Evolutionary conservation across 2,888 invertebrate species (phyloP), one percentile per base, ranked within the genome.

Genomic region (Pyrgus malvae): DNA sequence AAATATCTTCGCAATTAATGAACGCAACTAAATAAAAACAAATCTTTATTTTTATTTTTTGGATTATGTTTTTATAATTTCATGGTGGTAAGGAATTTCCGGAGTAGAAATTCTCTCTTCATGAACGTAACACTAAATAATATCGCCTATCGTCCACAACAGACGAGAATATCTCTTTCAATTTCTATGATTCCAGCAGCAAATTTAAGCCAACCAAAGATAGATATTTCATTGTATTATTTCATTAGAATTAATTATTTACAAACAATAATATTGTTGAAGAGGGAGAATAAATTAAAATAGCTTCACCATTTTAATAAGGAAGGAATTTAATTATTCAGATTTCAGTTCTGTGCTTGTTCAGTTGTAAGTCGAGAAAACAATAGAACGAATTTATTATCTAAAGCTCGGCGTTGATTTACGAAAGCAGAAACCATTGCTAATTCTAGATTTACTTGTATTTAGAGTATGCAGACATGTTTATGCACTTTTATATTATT

Each of bases 201-300:
- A 29, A 29, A n/a, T 11, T n/a, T 11, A n/a, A n/a, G 2, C n/a
- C n/a, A n/a, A 29, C 29, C 29, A 1, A 29, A 1, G 11, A 7
- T 9, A 29, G 33, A 14, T 12, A 14, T 33, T 40, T 23, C 35
- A 37, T 21, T 35, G 12, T 48, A 35, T 48, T 48, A 46, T 25
- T 46, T 37, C 16, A 37, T 48, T 46, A 25, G 11, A 27, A 46
- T 48, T 48, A 48, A 48, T 48, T 37, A 37, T 27, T 25, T 17
- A 27, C 48, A 35, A 48, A 48, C 38, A 38, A 48, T 25, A 27
- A 38, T 38, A 38, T 38, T 48, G 8, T 38, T 37, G 17, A 27
- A 8, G 27, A 27, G 38, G n/a, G 25, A 14, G 48, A 38, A 48
- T 48, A 45, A 31, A 45, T 45, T 48, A 38, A 37, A 45, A 48